These are phyloP conservation scores for Scolanthus callimorphus DNA, from an alignment of 92 coral and sea anemone genomes.

Conservation along the genomic window DNA sequence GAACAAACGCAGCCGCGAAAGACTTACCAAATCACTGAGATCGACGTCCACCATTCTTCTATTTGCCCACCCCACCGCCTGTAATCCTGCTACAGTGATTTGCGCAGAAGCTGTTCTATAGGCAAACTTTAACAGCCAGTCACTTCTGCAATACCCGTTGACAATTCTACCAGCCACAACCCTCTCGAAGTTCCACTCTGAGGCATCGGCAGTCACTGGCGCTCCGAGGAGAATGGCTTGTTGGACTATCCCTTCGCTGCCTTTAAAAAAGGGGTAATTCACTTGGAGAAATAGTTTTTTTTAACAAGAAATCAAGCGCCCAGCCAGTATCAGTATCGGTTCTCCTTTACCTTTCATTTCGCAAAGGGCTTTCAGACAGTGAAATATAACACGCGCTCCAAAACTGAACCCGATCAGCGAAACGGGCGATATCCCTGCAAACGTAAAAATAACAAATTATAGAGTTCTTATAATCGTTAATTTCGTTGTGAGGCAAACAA, in stretches of 20 bases:
- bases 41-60: conserved; percentile 73
- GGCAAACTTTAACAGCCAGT: conserved; percentile 76
- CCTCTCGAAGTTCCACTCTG: conserved; percentile 55
- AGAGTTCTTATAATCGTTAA: no score
- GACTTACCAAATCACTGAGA: conserved; percentile 56
- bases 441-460: no score
- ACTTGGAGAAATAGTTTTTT: no score
- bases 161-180: conserved; percentile 79
- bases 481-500: no score
- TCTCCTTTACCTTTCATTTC: conserved; percentile 49
- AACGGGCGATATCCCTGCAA: no score
- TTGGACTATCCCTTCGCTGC: conserved; percentile 40
- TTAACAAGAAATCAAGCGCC: no score
- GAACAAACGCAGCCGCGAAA: no score
- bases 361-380: conserved; percentile 67
- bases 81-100: conserved; percentile 67
- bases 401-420: conserved; percentile 86
- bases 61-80: conserved; percentile 66
- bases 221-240: conserved; percentile 81
- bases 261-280: neutral
- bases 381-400: conserved; percentile 90
- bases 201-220: conserved; percentile 73
- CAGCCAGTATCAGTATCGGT: no score
- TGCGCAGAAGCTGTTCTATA: conserved; percentile 75
- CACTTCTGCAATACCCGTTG: conserved; percentile 80